Percentiles rank a stretch among this genome's conserved stretches.
Evolutionary conservation across 2,113 vertebrate species (phyloP).

Genomic region (Harpagus bidentatus): DNA sequence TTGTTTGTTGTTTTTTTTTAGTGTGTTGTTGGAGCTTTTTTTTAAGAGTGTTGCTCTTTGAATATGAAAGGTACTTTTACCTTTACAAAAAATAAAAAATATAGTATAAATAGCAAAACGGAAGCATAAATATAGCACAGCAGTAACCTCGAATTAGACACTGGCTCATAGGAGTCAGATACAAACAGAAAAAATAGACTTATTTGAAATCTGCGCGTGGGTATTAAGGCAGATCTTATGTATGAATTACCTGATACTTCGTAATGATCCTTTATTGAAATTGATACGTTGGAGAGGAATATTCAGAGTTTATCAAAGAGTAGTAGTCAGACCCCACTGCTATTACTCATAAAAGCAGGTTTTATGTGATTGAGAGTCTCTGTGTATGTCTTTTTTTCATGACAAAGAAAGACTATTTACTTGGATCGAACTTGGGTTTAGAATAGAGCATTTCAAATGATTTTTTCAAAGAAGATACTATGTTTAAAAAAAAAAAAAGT

Average conservation of each 20-base stretch:
- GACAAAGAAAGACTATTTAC: background rate
- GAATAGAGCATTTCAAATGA: background rate
- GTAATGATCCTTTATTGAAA: background rate
- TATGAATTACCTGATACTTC: background rate
- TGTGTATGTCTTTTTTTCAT: background rate
- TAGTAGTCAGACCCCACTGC: background rate
- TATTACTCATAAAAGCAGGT: background rate
- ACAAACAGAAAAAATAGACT: background rate
- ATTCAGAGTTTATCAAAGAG: background rate
- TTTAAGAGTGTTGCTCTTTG: background rate
- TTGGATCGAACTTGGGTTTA: background rate
- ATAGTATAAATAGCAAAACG: background rate
- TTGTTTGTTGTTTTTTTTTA: background rate
- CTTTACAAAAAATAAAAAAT: background rate
- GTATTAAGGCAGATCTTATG: background rate
- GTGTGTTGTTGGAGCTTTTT: background rate
- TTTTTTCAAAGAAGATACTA: background rate
- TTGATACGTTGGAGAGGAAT: background rate
- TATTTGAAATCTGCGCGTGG: background rate
- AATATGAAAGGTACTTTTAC: background rate
- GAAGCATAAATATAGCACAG: background rate
- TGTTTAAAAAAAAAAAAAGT: background rate
- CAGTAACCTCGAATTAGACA: background rate
- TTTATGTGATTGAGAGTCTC: background rate
- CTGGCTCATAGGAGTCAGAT: background rate